Percentiles rank a stretch among this genome's conserved stretches.
Evolutionary conservation across 1,140 invertebrate species (phyloP).

Genomic region (Phocides pigmalion): DNA sequence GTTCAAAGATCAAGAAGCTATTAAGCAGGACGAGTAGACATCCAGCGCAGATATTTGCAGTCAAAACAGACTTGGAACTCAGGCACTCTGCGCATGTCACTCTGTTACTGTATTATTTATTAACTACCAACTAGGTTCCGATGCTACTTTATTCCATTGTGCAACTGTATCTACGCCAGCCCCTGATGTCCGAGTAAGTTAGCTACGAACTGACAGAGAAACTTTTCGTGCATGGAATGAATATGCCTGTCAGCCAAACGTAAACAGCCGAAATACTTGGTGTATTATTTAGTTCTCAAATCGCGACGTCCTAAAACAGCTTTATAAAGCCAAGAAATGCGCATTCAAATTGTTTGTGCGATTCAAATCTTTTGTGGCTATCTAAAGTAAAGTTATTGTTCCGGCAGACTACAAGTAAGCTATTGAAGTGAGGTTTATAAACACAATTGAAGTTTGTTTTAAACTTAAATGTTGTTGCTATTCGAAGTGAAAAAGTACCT

Average conservation of each 20-base stretch:
- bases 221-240: conserved; percentile 81
- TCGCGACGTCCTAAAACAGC: conserved; percentile 35
- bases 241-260: conserved; percentile 70
- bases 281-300: conserved; percentile 52
- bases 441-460: conserved; percentile 18
- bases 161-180: conserved; percentile 67
- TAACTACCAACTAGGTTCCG: conserved; percentile 81
- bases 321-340: conserved; percentile 28
- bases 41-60: conserved; percentile 79
- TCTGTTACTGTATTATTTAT: conserved; percentile 80
- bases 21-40: conserved; percentile 55
- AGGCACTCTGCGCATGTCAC: conserved; percentile 78
- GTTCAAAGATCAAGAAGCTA: conserved; percentile 33
- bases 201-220: conserved; percentile 64
- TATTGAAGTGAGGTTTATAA: conserved; percentile 27
- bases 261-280: conserved; percentile 60
- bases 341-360: conserved; percentile 34
- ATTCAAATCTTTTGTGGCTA: conserved; percentile 32
- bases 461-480: conserved; percentile 14
- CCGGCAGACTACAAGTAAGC: conserved; percentile 20
- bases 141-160: conserved; percentile 83
- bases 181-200: conserved; percentile 77
- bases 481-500: conserved; percentile 1
- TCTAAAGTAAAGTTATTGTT: conserved; percentile 30
- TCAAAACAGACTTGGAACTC: conserved; percentile 78